Percentiles rank a stretch among this genome's conserved stretches.
Evolutionary conservation across 1,140 invertebrate genomes (phyloP).

Genomic region (Cotesia vestalis): DNA sequence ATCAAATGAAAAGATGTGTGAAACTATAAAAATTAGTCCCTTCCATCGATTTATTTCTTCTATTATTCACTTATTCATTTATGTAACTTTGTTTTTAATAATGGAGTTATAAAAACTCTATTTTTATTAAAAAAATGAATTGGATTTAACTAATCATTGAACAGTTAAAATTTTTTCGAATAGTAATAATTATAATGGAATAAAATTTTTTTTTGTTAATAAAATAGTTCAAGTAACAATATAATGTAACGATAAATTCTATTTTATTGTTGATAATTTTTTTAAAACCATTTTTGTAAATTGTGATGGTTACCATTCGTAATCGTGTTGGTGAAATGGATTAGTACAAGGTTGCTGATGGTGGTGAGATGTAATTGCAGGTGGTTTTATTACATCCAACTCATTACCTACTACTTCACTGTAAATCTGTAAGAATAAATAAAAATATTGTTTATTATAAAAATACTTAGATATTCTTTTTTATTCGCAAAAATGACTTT

Average conservation of each 20-base stretch:
- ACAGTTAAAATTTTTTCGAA: too few species aligned
- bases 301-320: conserved; percentile 54
- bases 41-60: too few species aligned
- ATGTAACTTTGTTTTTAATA: too few species aligned
- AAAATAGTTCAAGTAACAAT: too few species aligned
- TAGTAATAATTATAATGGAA: background rate
- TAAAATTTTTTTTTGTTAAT: background rate
- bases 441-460: background rate
- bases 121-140: too few species aligned
- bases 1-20: too few species aligned
- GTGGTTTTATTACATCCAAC: conserved; percentile 52
- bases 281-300: background rate
- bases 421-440: conserved; percentile 48
- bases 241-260: background rate
- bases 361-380: conserved; percentile 53
- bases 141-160: too few species aligned
- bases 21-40: too few species aligned
- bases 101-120: too few species aligned
- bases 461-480: background rate
- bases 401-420: conserved; percentile 55
- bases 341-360: conserved; percentile 62
- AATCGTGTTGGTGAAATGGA: conserved; percentile 61
- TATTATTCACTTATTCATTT: too few species aligned
- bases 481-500: background rate
- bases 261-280: background rate